Conservation (phyloP, 2,797 vertebrate genomes). For the Lagodon rhomboides region DNA sequence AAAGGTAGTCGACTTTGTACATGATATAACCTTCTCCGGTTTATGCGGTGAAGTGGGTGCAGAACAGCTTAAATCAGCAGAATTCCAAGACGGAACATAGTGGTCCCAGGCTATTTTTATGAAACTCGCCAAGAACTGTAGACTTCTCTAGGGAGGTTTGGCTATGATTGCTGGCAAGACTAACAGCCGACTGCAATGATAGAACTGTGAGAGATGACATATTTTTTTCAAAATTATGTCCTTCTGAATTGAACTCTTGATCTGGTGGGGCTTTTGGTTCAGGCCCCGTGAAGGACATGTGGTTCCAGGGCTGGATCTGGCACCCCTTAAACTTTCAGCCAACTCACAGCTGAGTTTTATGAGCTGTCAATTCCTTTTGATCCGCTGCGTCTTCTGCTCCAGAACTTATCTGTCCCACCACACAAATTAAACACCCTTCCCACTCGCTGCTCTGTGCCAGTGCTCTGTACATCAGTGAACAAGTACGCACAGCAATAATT, state of each 20-base stretch:
- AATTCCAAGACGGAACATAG: conserved; percentile 59
- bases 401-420: conserved; percentile 35
- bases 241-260: conserved; percentile 47
- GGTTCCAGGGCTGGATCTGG: conserved; percentile 13
- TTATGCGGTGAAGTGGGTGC: conserved; percentile 22
- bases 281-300: not conserved
- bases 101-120: conserved; percentile 49
- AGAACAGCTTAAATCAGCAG: conserved; percentile 66
- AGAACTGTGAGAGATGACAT: conserved; percentile 26
- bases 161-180: conserved; percentile 42
- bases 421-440: conserved; percentile 41
- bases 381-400: conserved; percentile 16
- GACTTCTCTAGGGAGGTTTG: conserved; percentile 45
- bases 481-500: conserved; percentile 15
- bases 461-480: conserved; percentile 1
- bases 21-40: conserved; percentile 50
- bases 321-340: conserved; percentile 3
- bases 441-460: conserved; percentile 11
- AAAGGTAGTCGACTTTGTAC: conserved; percentile 45
- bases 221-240: conserved; percentile 19
- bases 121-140: conserved; percentile 52
- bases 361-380: conserved; percentile 53
- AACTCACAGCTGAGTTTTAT: conserved; percentile 42
- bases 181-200: conserved; percentile 43
- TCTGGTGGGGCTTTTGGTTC: conserved; percentile 28